These are phyloP conservation scores for Megalopta genalis DNA, from an alignment of 1,140 invertebrate species.

Conservation along the genomic window DNA sequence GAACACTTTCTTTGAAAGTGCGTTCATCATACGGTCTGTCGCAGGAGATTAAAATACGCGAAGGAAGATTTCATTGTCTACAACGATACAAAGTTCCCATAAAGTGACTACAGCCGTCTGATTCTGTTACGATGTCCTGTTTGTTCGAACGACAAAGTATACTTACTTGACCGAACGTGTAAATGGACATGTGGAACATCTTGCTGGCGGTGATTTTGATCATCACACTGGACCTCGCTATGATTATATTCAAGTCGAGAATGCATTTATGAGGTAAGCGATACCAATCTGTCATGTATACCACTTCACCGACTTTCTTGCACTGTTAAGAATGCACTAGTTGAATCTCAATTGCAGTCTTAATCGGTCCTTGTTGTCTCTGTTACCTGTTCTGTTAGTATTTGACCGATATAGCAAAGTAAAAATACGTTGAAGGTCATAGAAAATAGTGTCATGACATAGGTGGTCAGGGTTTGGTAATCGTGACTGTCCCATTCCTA, in stretches of 20 bases:
- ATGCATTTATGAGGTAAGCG: constrained; percentile 50
- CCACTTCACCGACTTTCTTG: constrained; percentile 53
- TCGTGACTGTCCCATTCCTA: constrained; percentile 61
- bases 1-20: no score
- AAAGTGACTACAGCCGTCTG: not conserved
- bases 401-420: constrained; percentile 68
- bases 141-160: not conserved
- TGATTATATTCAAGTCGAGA: constrained; percentile 57
- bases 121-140: no score
- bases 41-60: constrained; percentile 48
- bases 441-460: constrained; percentile 53
- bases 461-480: constrained; percentile 26
- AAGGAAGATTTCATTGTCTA: constrained; percentile 63
- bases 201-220: constrained; percentile 65
- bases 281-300: constrained; percentile 67
- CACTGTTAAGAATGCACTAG: constrained; percentile 53
- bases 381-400: constrained; percentile 63
- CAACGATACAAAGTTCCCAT: not conserved
- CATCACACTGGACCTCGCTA: constrained; percentile 56
- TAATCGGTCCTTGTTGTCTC: not conserved
- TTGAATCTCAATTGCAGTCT: not conserved
- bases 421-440: constrained; percentile 68
- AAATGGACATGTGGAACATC: constrained; percentile 58
- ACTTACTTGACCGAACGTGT: constrained; percentile 65
- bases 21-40: not conserved